Evolutionary conservation across 2,113 vertebrate species (phyloP).

Genomic region (Ursus arctos): DNA sequence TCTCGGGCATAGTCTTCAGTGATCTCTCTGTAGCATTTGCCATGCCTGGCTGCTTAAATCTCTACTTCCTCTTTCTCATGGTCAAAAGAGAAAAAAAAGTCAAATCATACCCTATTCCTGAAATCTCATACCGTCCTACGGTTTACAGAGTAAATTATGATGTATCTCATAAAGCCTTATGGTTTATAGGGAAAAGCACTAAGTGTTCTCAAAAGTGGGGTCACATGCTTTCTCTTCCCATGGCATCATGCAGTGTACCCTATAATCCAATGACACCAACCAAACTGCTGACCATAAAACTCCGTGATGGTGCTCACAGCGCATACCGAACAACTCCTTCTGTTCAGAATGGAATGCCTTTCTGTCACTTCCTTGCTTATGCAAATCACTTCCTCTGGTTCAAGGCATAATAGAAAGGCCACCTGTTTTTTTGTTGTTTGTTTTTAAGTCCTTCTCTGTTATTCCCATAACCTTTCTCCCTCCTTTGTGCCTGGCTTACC

Average conservation of each 20-base stretch:
- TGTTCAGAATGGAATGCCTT: not conserved
- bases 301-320: not conserved
- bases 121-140: not conserved
- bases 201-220: not conserved
- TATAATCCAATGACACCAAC: not conserved
- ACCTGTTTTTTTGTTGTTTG: not conserved
- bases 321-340: not conserved
- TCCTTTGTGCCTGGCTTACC: not conserved
- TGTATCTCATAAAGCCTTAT: not conserved
- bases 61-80: conserved; percentile 30
- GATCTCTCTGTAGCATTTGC: conserved; percentile 34
- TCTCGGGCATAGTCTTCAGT: not conserved
- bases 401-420: not conserved
- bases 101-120: not conserved
- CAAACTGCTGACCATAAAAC: not conserved
- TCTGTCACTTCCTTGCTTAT: not conserved
- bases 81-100: not conserved
- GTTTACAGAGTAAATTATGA: not conserved
- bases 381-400: not conserved
- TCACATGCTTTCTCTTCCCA: not conserved
- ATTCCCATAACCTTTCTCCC: not conserved
- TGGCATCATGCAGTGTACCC: not conserved
- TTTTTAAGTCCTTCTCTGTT: not conserved
- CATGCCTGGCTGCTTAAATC: not conserved
- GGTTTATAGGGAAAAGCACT: not conserved